A percentile compares a stretch with the other conserved stretches of the same genome.
Evolutionary conservation across 2,797 vertebrate genomes (phyloP).

Genomic region (Acanthurus lineatus): DNA sequence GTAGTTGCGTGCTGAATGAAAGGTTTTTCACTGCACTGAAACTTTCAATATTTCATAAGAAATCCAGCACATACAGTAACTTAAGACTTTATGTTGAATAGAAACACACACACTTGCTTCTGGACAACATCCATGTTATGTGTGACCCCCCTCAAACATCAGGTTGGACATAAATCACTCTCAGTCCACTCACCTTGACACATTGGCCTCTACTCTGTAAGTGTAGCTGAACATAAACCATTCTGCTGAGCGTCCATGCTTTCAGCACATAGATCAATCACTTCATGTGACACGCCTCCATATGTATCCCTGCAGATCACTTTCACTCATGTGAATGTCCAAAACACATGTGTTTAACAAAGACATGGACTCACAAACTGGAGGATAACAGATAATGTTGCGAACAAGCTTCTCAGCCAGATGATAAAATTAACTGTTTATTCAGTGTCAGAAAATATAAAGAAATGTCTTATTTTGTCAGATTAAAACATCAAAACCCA

Average conservation of each 20-base stretch:
- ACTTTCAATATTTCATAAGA: slow-evolving; percentile 53
- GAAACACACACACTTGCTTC: slow-evolving; percentile 45
- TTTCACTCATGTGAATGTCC: slow-evolving; percentile 28
- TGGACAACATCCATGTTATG: slow-evolving; percentile 39
- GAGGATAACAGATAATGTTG: neutral
- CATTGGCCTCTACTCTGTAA: slow-evolving; percentile 66
- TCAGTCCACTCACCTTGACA: slow-evolving; percentile 57
- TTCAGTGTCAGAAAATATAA: neutral
- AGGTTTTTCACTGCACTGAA: slow-evolving; percentile 39
- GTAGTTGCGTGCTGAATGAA: slow-evolving; percentile 52
- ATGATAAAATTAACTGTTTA: neutral
- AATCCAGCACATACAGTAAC: slow-evolving; percentile 37
- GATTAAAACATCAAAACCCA: neutral
- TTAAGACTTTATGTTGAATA: slow-evolving; percentile 25
- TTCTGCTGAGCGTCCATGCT: slow-evolving; percentile 56
- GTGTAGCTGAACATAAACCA: slow-evolving; percentile 75
- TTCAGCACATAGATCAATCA: slow-evolving; percentile 68
- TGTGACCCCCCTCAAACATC: slow-evolving; percentile 61
- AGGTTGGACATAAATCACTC: slow-evolving; percentile 58
- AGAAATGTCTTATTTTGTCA: neutral
- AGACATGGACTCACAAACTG: neutral
- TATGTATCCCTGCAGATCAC: slow-evolving; percentile 45
- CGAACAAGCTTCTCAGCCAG: neutral
- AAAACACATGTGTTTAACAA: neutral
- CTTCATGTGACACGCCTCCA: slow-evolving; percentile 38